phyloP scores from a whole-genome alignment of 2,113 vertebrate species.

The Dicerorhinus sumatrensis region DNA sequence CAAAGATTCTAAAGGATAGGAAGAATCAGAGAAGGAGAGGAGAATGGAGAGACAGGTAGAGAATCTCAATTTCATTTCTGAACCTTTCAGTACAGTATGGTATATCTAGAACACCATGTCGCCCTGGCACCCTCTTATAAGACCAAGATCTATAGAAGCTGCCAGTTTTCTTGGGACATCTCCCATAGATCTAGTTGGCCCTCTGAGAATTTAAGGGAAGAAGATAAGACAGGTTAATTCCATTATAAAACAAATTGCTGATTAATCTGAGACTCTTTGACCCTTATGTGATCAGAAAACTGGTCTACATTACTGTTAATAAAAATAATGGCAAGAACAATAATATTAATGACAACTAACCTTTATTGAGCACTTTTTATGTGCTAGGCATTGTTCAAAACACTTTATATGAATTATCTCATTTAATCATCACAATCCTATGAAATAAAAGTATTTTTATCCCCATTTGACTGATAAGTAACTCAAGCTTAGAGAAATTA shows the following conservation, averaged over 20 bases:
- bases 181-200: not conserved
- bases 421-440: not conserved
- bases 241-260: not conserved
- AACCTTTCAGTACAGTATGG: not conserved
- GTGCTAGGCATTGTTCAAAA: not conserved
- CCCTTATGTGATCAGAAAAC: not conserved
- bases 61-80: not conserved
- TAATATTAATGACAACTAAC: not conserved
- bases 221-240: not conserved
- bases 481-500: slow-evolving; percentile 14
- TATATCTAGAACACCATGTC: not conserved
- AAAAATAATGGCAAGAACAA: not conserved
- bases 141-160: not conserved
- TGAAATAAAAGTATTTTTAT: not conserved
- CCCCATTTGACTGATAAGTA: not conserved
- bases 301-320: not conserved
- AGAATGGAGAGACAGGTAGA: not conserved
- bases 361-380: not conserved
- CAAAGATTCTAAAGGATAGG: not conserved
- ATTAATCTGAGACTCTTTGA: not conserved
- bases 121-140: not conserved
- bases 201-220: not conserved
- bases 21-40: not conserved
- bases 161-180: not conserved
- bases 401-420: not conserved